Percentiles rank a stretch among this genome's conserved stretches.
phyloP scores from a whole-genome alignment of 2,888 invertebrate species.

The Ferdinandea cuprea region DNA sequence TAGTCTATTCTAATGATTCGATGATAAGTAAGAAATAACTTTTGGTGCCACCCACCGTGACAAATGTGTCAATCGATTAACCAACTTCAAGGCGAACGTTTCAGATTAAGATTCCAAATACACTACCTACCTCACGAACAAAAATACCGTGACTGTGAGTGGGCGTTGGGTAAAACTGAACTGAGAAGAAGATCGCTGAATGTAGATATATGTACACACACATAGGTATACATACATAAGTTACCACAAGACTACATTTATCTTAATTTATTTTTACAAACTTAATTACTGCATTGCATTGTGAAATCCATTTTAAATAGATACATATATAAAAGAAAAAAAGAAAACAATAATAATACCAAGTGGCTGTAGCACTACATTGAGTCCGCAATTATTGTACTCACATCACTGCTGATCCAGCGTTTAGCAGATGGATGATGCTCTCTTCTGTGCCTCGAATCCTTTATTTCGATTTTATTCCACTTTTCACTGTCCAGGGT shows the following conservation, averaged over 20 bases:
- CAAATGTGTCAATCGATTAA: neutral
- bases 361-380: no score
- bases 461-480: constrained; percentile 82
- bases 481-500: constrained; percentile 80
- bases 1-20: no score
- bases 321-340: no score
- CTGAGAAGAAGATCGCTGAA: constrained; percentile 1
- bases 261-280: no score
- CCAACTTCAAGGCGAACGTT: neutral
- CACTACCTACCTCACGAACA: constrained; percentile 5
- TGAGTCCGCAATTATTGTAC: constrained; percentile 26
- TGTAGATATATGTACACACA: neutral
- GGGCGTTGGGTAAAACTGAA: neutral
- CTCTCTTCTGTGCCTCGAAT: constrained; percentile 78
- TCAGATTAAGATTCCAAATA: constrained; percentile 5
- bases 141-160: neutral
- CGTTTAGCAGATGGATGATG: constrained; percentile 77
- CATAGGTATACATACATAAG: no score
- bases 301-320: neutral
- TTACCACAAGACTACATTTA: no score
- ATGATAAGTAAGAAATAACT: no score
- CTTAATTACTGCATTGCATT: no score
- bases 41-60: no score
- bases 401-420: constrained; percentile 65
- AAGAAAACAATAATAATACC: no score